These are phyloP conservation scores for Pyrgus malvae DNA, from an alignment of 2,888 invertebrate species.

Conservation along the genomic window DNA sequence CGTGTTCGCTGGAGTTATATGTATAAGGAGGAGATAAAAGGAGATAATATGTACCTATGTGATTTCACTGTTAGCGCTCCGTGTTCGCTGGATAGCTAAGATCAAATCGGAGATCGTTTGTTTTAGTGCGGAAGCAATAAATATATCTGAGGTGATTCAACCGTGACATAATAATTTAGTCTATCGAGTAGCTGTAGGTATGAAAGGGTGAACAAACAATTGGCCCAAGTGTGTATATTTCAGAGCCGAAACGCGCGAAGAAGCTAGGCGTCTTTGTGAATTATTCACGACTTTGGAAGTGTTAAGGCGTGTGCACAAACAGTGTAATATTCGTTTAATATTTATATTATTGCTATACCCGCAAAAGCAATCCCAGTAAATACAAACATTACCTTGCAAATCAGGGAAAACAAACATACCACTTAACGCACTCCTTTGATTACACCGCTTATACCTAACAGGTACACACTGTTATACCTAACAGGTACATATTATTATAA, in stretches of 20 bases:
- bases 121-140: conserved; percentile 12
- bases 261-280: conserved; percentile 50
- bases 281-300: conserved; percentile 66
- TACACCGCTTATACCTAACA: conserved; percentile 35
- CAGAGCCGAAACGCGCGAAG: conserved; percentile 11
- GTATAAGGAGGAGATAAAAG: no score
- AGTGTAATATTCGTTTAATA: conserved; percentile 69
- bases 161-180: conserved; percentile 14
- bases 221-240: conserved; percentile 20
- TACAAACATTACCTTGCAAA: conserved; percentile 51
- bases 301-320: conserved; percentile 67
- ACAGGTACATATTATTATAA: no score
- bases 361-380: conserved; percentile 54
- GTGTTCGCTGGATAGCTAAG: not conserved
- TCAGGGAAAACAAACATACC: conserved; percentile 47
- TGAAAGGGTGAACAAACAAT: conserved; percentile 20
- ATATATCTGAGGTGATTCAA: conserved; percentile 6
- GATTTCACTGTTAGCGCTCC: no score
- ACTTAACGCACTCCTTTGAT: conserved; percentile 48
- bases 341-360: conserved; percentile 62
- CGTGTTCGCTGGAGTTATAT: no score
- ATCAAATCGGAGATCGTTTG: not conserved
- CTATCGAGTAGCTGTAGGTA: conserved; percentile 12
- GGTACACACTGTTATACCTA: no score
- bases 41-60: no score